Evolutionary conservation across 2,797 vertebrate species (phyloP).

Genomic region (Morelia viridis): DNA sequence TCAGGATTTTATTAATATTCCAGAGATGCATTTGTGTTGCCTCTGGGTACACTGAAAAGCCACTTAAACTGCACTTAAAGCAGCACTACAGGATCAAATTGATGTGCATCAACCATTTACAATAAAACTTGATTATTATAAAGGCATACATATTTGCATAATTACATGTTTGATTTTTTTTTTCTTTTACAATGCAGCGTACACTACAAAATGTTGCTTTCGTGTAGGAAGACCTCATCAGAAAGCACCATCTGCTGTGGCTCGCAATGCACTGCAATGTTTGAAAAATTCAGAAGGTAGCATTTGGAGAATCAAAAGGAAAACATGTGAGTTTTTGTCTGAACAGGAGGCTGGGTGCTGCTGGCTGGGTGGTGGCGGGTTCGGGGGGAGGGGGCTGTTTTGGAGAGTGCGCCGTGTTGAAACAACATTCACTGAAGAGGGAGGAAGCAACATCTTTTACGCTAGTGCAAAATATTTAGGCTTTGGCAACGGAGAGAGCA

Average conservation of each 20-base stretch:
- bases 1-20: constrained; percentile 86
- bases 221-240: constrained; percentile 75
- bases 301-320: constrained; percentile 66
- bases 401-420: constrained; percentile 43
- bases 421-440: constrained; percentile 45
- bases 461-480: constrained; percentile 23
- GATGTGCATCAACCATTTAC: constrained; percentile 85
- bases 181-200: constrained; percentile 79
- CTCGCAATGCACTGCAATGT: constrained; percentile 75
- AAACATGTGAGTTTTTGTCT: constrained; percentile 60
- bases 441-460: constrained; percentile 39
- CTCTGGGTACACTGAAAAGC: constrained; percentile 85
- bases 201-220: constrained; percentile 76
- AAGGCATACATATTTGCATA: constrained; percentile 87
- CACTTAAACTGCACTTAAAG: constrained; percentile 87
- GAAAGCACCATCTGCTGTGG: constrained; percentile 83
- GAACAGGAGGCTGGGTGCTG: constrained; percentile 52
- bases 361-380: constrained; percentile 15
- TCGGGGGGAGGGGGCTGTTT: constrained; percentile 12
- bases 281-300: constrained; percentile 68
- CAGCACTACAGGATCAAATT: constrained; percentile 86
- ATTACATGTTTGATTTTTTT: constrained; percentile 85
- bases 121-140: constrained; percentile 89
- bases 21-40: constrained; percentile 83
- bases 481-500: constrained; percentile 26